Evolutionary conservation across 2,888 invertebrate genomes (phyloP), one percentile per base, ranked within the genome.

Genomic region (Phengaris alcon): DNA sequence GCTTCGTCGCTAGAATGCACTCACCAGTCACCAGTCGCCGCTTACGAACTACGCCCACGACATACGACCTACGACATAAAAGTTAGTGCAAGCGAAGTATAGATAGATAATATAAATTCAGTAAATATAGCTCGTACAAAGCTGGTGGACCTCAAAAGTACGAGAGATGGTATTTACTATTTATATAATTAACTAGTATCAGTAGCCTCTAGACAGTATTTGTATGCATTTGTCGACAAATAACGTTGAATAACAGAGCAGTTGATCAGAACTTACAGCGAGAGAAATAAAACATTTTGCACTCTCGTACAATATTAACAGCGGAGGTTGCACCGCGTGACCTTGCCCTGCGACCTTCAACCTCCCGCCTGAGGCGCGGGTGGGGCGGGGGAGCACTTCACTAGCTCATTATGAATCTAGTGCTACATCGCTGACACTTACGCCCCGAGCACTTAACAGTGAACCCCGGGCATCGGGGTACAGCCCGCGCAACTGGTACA

Each of bases 281-380:
- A 59, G 64, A 44, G 44, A 6, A 64, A 12, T 44, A 44, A 5
- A 64, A 2, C 12, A 13, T 44, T 35, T 64, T 4, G 12, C 10
- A 35, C 64, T 10, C 35, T 64, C 64, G 64, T 64, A 22, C 64
- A 64, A 64, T 35, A 22, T 35, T 44, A 35, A 64, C 64, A 35
- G 35, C 64, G 6, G 22, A 44, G 64, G 35, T 35, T 64, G 64
- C 64, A 35, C 64, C 35, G 64, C 46, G 69, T 48, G 69, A 69
- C 69, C 69, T 69, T 69, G 69, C 69, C 69, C 69, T 69, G 46
- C 69, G 69, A 69, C 69, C 69, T 69, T 69, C 46, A n/a, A 46
- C 46, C 69, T 98, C 15, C 64, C 6, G 35, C 13, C 35, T 6
- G 12, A 5, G 64, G 35, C n/a, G 57, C 7, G n/a, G 15, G 95